These are phyloP conservation scores for Stylophora pistillata DNA, from an alignment of 64 coral and sea anemone genomes.

Conservation along the genomic window DNA sequence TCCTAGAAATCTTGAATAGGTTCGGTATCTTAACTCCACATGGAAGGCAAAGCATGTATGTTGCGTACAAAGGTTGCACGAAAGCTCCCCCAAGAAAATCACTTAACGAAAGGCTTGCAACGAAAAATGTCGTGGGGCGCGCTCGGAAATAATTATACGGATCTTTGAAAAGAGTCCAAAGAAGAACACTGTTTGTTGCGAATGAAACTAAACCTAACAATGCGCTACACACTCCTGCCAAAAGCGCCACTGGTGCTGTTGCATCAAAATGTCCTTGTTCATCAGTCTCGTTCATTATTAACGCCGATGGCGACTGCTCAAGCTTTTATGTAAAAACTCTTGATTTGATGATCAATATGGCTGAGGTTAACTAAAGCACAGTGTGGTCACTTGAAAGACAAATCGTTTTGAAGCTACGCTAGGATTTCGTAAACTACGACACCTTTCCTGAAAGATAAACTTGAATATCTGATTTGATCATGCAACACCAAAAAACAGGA, in stretches of 20 bases:
- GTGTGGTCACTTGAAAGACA: neutral
- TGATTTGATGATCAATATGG: neutral
- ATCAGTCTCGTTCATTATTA: conserved; percentile 1
- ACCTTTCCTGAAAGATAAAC: neutral
- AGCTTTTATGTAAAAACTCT: neutral
- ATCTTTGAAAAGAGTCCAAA: conserved; percentile 68
- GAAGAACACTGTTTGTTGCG: neutral
- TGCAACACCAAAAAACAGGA: too few relatives aligned
- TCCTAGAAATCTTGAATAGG: conserved; percentile 9
- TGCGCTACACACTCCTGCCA: too few relatives aligned
- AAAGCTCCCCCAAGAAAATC: conserved; percentile 69
- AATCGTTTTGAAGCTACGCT: neutral
- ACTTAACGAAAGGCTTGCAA: conserved; percentile 55
- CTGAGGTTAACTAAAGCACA: neutral
- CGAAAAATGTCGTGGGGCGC: conserved; percentile 49
- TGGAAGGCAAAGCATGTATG: conserved; percentile 48
- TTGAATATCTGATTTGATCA: neutral
- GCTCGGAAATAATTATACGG: conserved; percentile 65
- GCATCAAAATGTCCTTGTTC: neutral
- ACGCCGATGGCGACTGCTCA: neutral
- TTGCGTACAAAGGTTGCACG: conserved; percentile 49
- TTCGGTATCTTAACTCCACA: neutral
- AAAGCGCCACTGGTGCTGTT: too few relatives aligned
- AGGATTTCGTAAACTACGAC: too few relatives aligned
- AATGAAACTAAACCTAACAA: too few relatives aligned